Evolutionary conservation across 2,888 invertebrate genomes (phyloP).

Genomic region (Xestobium rufovillosum): DNA sequence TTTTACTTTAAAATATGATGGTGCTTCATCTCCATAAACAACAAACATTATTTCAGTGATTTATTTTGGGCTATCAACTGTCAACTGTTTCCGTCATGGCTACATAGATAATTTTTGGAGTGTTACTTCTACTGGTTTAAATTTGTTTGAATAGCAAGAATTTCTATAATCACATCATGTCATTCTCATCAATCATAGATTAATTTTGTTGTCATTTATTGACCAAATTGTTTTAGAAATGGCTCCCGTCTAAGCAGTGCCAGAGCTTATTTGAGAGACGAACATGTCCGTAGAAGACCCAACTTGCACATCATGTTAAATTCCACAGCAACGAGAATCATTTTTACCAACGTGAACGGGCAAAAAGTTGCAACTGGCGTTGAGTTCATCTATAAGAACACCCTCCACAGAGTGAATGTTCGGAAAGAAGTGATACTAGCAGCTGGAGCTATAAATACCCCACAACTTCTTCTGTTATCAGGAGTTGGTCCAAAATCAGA

Average conservation of each 20-base stretch:
- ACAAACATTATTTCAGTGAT: too few species aligned
- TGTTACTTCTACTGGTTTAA: too few species aligned
- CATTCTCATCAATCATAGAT: too few species aligned
- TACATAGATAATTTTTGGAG: too few species aligned
- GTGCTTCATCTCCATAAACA: too few species aligned
- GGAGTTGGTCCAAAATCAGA: constrained; percentile 59
- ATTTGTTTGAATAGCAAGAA: too few species aligned
- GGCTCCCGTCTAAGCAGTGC: constrained; percentile 57
- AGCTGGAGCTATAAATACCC: constrained; percentile 59
- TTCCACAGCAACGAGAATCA: constrained; percentile 52
- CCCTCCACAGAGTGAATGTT: constrained; percentile 44
- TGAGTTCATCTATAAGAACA: constrained; percentile 51
- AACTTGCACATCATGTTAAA: constrained; percentile 58
- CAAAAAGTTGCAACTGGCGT: constrained; percentile 52
- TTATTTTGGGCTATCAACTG: too few species aligned
- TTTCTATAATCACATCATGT: too few species aligned
- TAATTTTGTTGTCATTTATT: constrained; percentile 1
- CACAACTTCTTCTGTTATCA: constrained; percentile 58
- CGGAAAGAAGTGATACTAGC: constrained; percentile 54
- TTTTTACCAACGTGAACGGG: constrained; percentile 42
- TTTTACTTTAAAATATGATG: too few species aligned
- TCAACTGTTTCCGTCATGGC: too few species aligned
- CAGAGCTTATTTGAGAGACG: constrained; percentile 54
- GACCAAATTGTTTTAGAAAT: constrained; percentile 39
- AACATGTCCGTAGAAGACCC: constrained; percentile 43